Conservation (phyloP, 2,888 invertebrate species). For the Scrobipalpa atriplicella region DNA sequence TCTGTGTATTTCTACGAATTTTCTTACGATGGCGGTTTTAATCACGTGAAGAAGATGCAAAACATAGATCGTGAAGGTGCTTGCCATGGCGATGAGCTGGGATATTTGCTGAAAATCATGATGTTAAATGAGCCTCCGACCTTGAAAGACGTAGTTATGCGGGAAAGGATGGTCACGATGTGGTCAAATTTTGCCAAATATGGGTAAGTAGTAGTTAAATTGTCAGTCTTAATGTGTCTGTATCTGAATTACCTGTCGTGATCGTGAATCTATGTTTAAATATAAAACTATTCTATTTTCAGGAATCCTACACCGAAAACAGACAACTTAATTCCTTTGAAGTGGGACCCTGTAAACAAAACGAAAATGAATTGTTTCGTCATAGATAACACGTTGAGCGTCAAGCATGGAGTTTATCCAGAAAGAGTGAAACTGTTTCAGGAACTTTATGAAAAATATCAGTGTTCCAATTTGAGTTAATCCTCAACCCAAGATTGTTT, state of each 20-base stretch:
- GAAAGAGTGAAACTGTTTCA: constrained; percentile 60
- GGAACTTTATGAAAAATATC: constrained; percentile 55
- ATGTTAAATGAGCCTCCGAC: constrained; percentile 49
- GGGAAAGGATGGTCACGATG: constrained; percentile 72
- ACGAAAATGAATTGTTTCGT: constrained; percentile 52
- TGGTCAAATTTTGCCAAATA: constrained; percentile 86
- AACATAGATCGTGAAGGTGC: constrained; percentile 75
- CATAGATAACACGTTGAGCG: constrained; percentile 59
- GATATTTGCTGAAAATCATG: constrained; percentile 77
- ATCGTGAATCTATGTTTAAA: neutral
- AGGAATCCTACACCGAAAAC: constrained; percentile 69
- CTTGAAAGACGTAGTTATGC: constrained; percentile 57
- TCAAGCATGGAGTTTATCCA: constrained; percentile 60
- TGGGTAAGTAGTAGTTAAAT: constrained; percentile 58
- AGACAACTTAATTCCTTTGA: constrained; percentile 51
- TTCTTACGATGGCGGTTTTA: constrained; percentile 79
- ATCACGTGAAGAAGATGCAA: constrained; percentile 72
- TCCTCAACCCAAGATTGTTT: no score
- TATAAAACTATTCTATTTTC: constrained; percentile 39
- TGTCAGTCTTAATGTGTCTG: neutral
- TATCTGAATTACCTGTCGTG: no score
- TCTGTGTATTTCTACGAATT: constrained; percentile 83
- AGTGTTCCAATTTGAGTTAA: neutral
- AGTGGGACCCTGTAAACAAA: constrained; percentile 63
- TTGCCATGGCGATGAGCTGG: constrained; percentile 84